Evolutionary conservation across 2,797 vertebrate genomes (phyloP).

Genomic region (Myotis vivesi): DNA sequence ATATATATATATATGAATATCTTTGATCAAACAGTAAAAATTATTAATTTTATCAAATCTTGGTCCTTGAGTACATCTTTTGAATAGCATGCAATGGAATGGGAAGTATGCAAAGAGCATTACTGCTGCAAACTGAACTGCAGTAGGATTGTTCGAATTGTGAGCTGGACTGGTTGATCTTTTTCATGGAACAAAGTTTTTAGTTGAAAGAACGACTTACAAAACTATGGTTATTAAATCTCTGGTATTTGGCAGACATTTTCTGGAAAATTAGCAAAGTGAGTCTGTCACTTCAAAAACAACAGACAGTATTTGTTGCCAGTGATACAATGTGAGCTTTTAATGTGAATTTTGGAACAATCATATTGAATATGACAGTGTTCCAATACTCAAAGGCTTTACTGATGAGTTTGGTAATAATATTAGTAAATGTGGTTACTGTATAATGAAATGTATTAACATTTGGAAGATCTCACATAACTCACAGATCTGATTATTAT

Average conservation of each 20-base stretch:
- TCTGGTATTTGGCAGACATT: not conserved
- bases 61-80: not conserved
- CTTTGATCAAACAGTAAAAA: not conserved
- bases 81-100: not conserved
- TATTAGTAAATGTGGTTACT: conserved; percentile 2
- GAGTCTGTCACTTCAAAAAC: not conserved
- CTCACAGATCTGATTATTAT: not conserved
- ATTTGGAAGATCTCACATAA: not conserved
- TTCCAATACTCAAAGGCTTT: not conserved
- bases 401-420: not conserved
- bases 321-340: conserved; percentile 22
- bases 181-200: not conserved
- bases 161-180: not conserved
- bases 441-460: not conserved
- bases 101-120: not conserved
- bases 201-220: not conserved
- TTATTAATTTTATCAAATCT: not conserved
- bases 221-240: not conserved
- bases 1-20: no score
- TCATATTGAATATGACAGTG: not conserved
- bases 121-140: not conserved
- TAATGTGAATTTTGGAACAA: not conserved
- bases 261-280: conserved; percentile 12
- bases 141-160: not conserved
- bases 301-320: not conserved